phyloP scores from a whole-genome alignment of 1,140 invertebrate species.

The Calosoma granatense region DNA sequence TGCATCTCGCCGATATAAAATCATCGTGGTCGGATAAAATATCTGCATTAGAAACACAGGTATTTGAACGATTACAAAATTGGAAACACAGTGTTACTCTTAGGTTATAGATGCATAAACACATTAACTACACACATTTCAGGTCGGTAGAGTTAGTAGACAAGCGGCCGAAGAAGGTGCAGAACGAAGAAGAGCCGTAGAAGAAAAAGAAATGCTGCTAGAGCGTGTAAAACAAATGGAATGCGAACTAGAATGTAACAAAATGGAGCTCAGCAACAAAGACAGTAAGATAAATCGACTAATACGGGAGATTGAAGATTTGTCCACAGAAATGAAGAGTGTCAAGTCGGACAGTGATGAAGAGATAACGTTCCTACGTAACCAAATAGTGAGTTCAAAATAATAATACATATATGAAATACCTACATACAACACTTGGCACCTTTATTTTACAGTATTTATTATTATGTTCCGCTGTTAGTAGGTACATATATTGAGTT shows the following conservation, averaged over 20 bases:
- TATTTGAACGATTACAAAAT: slow-evolving; percentile 31
- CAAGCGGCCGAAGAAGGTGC: slow-evolving; percentile 72
- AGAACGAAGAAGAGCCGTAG: slow-evolving; percentile 61
- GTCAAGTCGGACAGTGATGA: slow-evolving; percentile 48
- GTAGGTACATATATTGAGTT: neutral
- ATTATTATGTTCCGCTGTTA: neutral
- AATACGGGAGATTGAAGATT: slow-evolving; percentile 51
- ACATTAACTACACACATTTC: slow-evolving; percentile 18
- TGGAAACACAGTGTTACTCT: slow-evolving; percentile 17
- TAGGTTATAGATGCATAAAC: slow-evolving; percentile 4
- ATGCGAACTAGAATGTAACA: slow-evolving; percentile 57
- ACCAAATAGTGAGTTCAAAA: slow-evolving; percentile 54
- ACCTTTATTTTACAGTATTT: neutral
- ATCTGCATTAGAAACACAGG: slow-evolving; percentile 73
- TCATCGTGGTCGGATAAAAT: slow-evolving; percentile 84
- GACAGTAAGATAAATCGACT: slow-evolving; percentile 52
- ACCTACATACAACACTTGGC: neutral
- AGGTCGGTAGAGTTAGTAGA: slow-evolving; percentile 62
- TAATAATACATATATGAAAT: slow-evolving; percentile 16
- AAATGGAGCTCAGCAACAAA: slow-evolving; percentile 56
- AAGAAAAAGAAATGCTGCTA: slow-evolving; percentile 53
- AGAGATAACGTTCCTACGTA: slow-evolving; percentile 48
- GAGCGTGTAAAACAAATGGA: slow-evolving; percentile 54
- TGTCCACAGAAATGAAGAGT: slow-evolving; percentile 49
- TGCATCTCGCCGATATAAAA: slow-evolving; percentile 79